Base-by-base conservation (phyloP, 2,113 vertebrate species). In the Dicentrarchus labrax region DNA sequence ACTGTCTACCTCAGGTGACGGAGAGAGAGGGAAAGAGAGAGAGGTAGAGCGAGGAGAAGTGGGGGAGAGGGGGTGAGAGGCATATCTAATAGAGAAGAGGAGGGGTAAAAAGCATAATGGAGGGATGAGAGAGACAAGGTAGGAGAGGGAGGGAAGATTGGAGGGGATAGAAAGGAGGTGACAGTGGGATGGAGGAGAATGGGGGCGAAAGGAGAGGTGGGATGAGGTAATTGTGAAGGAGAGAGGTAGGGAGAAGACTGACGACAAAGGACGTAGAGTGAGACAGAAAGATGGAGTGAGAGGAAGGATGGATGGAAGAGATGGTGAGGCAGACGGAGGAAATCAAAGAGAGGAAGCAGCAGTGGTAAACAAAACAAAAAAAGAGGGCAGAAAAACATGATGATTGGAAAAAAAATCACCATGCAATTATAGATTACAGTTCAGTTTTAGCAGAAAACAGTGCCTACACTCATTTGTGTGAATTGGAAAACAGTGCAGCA, bases 1-100 rank as follows among this genome's bases (percentile, higher is more conserved):
- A 91, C 88, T 89, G 91, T 93, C 88, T 90, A 89, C 86, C 91
- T 87, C 76, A 91, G 88, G 92, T 93, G 94, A 92, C 81, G 22
- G 87, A 90, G 88, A 60, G 88, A 85, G 86, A 80, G 80, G 61
- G 72, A 83, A 65, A 68, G 69, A 60, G 81, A 43, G 72, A 22
- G 73, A 38, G 76, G 6, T 3, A 47, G 45, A 41, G 66, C 45
- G 9, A 41, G 69, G 66, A 48, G 48, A 45, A 54, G 54, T 65
- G 24, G 66, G 47, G 79, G 16, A 30, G 76, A 1, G 65, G 72
- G 83, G 76, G 54, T 47, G 85, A 86, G 86, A 83, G 73, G 85
- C 91, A 88, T 83, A 54, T 77, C 51, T 85, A 84, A 88, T 83
- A 36, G 64, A 41, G 41, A n/a, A 47, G 57, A 6, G 57, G 56